Evolutionary conservation across 2,888 invertebrate genomes (phyloP).

Genomic region (Cryptops parisi): DNA sequence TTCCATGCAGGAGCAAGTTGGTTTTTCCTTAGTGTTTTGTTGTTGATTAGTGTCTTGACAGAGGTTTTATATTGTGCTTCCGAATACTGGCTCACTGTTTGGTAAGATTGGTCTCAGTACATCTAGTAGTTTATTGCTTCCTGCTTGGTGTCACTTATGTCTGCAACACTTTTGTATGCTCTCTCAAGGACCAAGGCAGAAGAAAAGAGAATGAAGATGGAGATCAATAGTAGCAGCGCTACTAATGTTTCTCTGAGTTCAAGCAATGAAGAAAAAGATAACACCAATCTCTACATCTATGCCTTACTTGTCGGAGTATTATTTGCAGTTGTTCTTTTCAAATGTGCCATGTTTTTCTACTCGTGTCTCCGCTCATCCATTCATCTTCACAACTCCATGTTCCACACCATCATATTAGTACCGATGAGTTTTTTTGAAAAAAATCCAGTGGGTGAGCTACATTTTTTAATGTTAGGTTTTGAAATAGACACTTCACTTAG

Average conservation of each 20-base stretch:
- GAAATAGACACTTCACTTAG: neutral
- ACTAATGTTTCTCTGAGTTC: neutral
- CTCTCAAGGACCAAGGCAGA: constrained; percentile 5
- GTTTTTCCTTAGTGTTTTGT: constrained; percentile 39
- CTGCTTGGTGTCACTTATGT: neutral
- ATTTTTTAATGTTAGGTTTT: neutral
- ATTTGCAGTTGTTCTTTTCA: constrained; percentile 43
- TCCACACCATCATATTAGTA: constrained; percentile 59
- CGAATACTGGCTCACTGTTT: constrained; percentile 63
- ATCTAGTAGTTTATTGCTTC: too few species aligned
- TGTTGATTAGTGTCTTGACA: constrained; percentile 45
- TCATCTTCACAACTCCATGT: constrained; percentile 68
- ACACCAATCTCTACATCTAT: constrained; percentile 29
- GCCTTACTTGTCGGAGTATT: constrained; percentile 30
- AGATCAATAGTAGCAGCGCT: neutral
- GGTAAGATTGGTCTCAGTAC: too few species aligned
- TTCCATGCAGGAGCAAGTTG: constrained; percentile 51
- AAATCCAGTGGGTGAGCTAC: constrained; percentile 58
- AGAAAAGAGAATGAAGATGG: neutral
- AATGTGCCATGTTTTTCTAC: constrained; percentile 56
- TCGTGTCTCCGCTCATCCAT: constrained; percentile 64
- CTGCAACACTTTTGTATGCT: too few species aligned
- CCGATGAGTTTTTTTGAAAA: constrained; percentile 77
- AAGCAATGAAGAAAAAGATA: neutral
- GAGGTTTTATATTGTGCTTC: constrained; percentile 53